A percentile compares a stretch with the other conserved stretches of the same genome.
These are phyloP conservation scores for Pangasius mekongensis DNA, from an alignment of 2,797 vertebrate species.

Conservation along the genomic window DNA sequence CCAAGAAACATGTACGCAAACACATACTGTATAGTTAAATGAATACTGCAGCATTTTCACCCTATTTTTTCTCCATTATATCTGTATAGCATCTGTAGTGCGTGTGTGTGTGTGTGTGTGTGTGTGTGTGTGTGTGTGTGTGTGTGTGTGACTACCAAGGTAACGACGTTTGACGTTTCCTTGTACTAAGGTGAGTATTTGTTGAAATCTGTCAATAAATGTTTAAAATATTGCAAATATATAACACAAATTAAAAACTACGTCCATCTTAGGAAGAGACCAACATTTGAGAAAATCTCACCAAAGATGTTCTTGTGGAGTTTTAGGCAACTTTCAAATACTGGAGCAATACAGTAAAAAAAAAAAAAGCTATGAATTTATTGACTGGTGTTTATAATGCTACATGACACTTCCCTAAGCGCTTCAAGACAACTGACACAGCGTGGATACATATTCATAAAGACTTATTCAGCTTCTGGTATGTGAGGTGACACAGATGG, in stretches of 20 bases:
- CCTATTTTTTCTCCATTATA: not conserved
- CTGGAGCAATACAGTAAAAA: not conserved
- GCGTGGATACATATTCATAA: not conserved
- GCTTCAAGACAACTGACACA: not conserved
- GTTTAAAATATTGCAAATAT: not conserved
- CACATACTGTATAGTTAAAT: not conserved
- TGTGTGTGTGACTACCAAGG: not conserved
- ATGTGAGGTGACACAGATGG: not conserved
- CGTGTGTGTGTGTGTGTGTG: not conserved
- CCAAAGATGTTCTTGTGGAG: not conserved
- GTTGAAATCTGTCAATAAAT: not conserved
- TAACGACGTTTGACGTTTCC: not conserved
- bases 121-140: too few species aligned
- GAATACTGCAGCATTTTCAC: not conserved
- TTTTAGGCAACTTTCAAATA: not conserved
- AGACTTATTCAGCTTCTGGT: constrained; percentile 6
- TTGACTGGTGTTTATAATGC: not conserved
- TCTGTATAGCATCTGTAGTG: not conserved
- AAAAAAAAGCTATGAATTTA: not conserved
- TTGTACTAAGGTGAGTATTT: not conserved
- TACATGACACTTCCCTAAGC: not conserved
- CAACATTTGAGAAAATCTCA: not conserved
- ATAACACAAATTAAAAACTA: not conserved
- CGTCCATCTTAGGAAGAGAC: not conserved
- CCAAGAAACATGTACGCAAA: too few species aligned